phyloP scores from a whole-genome alignment of 2,797 vertebrate genomes.

The Novumbra hubbsi region DNA sequence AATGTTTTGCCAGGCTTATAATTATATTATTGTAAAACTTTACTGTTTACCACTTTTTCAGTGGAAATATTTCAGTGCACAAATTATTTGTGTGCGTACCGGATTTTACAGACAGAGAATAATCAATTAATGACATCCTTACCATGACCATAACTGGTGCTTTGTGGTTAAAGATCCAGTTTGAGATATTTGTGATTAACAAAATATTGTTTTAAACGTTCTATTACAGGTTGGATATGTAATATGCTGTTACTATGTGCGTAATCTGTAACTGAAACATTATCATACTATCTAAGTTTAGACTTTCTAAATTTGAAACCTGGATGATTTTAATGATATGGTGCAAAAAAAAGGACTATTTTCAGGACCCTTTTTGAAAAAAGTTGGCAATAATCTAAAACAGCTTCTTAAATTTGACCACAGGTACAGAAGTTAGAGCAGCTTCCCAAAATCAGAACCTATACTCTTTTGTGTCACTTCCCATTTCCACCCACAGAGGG shows the following conservation, averaged over 20 bases:
- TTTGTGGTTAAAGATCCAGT: too few species aligned
- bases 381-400: too few species aligned
- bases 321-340: too few species aligned
- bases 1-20: background rate
- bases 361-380: too few species aligned
- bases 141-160: background rate
- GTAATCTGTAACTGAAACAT: too few species aligned
- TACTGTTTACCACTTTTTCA: background rate
- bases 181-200: too few species aligned
- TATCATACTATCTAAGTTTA: too few species aligned
- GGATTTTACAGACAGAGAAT: background rate
- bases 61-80: background rate
- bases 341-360: background rate
- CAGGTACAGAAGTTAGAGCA: background rate
- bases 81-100: background rate
- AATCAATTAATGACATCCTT: background rate
- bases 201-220: too few species aligned
- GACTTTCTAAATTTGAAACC: too few species aligned
- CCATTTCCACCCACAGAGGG: conserved; percentile 62
- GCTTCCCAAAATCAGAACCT: background rate
- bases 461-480: background rate
- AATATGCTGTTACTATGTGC: too few species aligned
- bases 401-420: background rate
- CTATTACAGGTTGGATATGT: too few species aligned
- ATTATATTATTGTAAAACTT: background rate